Conservation (phyloP, 2,113 vertebrate species). For the Corythaeola cristata region DNA sequence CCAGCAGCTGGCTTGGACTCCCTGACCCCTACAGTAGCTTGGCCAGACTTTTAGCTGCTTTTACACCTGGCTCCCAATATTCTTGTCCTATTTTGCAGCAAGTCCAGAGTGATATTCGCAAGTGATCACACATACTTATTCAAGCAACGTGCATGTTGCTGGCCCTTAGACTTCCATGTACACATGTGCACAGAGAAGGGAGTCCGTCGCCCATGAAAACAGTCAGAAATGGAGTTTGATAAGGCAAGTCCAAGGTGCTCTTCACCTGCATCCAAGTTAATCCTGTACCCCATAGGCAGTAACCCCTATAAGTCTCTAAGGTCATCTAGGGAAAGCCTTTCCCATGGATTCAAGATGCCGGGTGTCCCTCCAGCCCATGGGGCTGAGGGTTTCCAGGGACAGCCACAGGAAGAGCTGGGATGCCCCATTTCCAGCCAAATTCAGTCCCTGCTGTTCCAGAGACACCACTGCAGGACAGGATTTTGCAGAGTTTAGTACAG, state of each 20-base stretch:
- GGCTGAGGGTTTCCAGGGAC: not conserved
- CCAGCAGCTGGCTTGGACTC: not conserved
- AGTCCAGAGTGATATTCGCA: not conserved
- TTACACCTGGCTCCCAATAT: not conserved
- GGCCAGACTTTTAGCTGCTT: not conserved
- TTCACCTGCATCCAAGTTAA: not conserved
- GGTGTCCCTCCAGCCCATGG: not conserved
- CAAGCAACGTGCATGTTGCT: not conserved
- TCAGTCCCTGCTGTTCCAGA: not conserved
- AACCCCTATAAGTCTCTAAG: not conserved
- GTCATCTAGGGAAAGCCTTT: not conserved
- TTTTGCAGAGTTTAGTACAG: not conserved
- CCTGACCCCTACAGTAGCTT: not conserved
- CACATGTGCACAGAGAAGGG: fast-evolving
- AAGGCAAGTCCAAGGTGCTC: not conserved
- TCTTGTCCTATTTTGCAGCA: not conserved
- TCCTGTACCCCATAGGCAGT: not conserved
- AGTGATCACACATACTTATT: not conserved
- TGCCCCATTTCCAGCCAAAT: not conserved
- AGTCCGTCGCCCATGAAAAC: not conserved
- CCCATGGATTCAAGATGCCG: not conserved
- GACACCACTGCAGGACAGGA: not conserved
- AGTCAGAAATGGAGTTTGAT: not conserved
- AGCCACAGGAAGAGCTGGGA: not conserved
- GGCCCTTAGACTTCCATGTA: not conserved